A percentile compares a stretch with the other conserved stretches of the same genome.
phyloP scores from a whole-genome alignment of 2,888 invertebrate genomes.

The Drosophila eohydei region DNA sequence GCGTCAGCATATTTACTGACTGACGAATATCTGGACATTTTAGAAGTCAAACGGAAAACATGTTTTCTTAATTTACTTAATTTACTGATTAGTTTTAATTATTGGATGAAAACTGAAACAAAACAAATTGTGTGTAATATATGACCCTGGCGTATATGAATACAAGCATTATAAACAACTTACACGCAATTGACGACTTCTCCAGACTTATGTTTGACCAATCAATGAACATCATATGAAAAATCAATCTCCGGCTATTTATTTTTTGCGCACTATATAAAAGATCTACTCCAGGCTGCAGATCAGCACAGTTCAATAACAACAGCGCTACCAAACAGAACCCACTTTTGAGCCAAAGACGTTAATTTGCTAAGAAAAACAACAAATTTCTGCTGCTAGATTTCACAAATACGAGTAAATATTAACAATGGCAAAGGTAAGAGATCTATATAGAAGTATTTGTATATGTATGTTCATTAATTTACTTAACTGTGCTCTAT shows the following conservation, averaged over 20 bases:
- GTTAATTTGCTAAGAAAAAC: constrained; percentile 59
- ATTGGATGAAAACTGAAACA: constrained; percentile 24
- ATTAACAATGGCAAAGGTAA: constrained; percentile 66
- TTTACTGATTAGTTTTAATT: constrained; percentile 36
- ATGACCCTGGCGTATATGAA: constrained; percentile 31
- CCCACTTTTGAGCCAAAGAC: constrained; percentile 46
- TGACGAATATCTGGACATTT: constrained; percentile 13
- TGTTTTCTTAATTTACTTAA: constrained; percentile 23
- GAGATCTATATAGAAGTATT: constrained; percentile 1
- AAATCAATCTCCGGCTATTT: constrained; percentile 62
- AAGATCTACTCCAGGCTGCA: constrained; percentile 47
- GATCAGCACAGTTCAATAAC: constrained; percentile 56
- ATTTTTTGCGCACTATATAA: constrained; percentile 64
- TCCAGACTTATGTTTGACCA: constrained; percentile 65
- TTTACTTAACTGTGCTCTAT: constrained; percentile 28
- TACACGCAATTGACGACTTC: constrained; percentile 61
- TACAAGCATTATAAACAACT: constrained; percentile 20
- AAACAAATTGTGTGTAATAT: constrained; percentile 30
- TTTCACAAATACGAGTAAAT: constrained; percentile 55
- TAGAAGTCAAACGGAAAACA: constrained; percentile 10
- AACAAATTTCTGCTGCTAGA: constrained; percentile 31
- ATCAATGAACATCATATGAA: constrained; percentile 71
- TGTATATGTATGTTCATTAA: background rate
- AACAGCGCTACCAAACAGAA: constrained; percentile 48
- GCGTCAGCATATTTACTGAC: constrained; percentile 44